Base-by-base conservation (phyloP, 64 coral and sea anemone species). In the Pachyseris speciosa region DNA sequence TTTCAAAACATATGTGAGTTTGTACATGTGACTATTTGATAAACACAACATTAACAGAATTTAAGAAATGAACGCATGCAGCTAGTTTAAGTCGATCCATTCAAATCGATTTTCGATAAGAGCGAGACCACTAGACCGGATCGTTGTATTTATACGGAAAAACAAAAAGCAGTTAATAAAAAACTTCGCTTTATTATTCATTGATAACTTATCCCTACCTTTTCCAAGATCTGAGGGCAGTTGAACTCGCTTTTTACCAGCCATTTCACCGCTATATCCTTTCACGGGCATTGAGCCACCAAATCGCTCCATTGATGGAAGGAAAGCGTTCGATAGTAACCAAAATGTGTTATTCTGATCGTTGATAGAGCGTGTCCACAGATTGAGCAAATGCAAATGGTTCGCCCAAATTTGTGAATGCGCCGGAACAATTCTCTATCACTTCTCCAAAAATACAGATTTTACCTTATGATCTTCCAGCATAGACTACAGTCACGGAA, bases 171-270 rank as follows among this genome's bases (percentile, higher is more conserved):
- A 22, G 1, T 75, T 9, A 25, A 24, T 47, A 5, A 9, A 44
- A 17, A 36, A 66, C 0, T 29, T 66, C 22, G 8, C 4, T 27
- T 27, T n/a, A n/a, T n/a, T n/a, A n/a, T n/a, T n/a, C n/a, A 45
- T 11, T 45, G 43, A 45, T 45, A 45, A 45, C 4, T 45, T 45
- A 36, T 26, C 2, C 57, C 5, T 70, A 91, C 89, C 89, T 92
- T 92, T 92, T 32, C 43, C 58, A 10, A 55, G 79, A 5, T 92
- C 89, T 48, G 36, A 59, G 5, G 89, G 89, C 3, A 92, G 50
- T 48, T 92, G 89, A 29, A 92, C 89, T 84, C 89, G 80, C 22
- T 92, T 92, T 75, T 83, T 83, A 2, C 55, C 89, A 2, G 47
- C 67, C 52, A 92, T 44, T 84, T 92, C 89, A 65, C 48, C 52